Evolutionary conservation across 2,113 vertebrate genomes (phyloP), one percentile per base, ranked within the genome.

Genomic region (Podocnemis expansa): DNA sequence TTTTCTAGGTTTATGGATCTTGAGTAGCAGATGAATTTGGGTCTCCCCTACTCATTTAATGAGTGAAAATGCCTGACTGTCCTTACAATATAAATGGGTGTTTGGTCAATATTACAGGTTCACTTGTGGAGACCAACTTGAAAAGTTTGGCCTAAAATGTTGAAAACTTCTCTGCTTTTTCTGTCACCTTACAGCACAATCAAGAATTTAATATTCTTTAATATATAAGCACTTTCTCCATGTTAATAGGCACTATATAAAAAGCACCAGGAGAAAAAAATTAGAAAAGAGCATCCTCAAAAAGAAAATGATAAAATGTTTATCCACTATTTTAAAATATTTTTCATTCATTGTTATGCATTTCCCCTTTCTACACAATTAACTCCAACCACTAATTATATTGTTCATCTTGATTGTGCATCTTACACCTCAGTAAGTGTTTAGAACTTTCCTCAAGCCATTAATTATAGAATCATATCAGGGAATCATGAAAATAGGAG

Each of bases 401-500:
- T 24, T 55, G 3, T 67, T 45, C 51, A 4, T 52, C n/a, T 45
- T 45, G 25, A 45, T 31, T 76, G 29, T 45, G 55, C 56, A 27
- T 60, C 0, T 70, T 9, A 63, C 21, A 45, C 19, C 70, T 14
- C 22, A 81, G 70, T 27, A 84, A 82, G 14, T 3, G 7, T 58
- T 84, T 12, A 10, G 51, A 70, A 1, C 75, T 27, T n/a, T 89
- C n/a, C 31, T 82, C 41, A 70, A 88, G 19, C 1, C 0, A 0
- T 91, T 81, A 82, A 86, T 94, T 95, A 89, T 78, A 51, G 17
- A 25, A 19, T 25, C 78, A 38, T 79, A 56, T 91, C 78, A 80
- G 10, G 86, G 45, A 56, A 78, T 31, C 47, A 63, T 60, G 94
- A 96, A 97, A 93, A 84, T 87, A 34, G 41, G 58, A 88, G 82